Evolutionary conservation across 2,797 vertebrate genomes (phyloP), one percentile per base, ranked within the genome.

Genomic region (Alca torda): DNA sequence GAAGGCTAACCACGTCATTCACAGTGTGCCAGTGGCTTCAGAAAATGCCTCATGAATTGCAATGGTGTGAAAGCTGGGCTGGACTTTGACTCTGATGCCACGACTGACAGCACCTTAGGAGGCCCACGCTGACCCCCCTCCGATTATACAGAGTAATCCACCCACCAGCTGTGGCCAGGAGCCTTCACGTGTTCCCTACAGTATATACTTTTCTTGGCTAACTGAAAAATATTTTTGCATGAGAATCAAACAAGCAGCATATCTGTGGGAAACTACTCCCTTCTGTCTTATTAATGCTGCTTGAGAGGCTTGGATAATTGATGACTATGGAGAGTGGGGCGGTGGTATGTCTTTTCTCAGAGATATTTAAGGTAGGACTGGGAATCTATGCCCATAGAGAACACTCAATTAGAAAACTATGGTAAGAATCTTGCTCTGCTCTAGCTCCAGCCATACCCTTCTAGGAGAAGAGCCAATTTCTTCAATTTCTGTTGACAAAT

Each of bases 351-450:
- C 59, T 92, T 84, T 85, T 93, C 69, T 97, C 85, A 90, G 54
- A 94, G 63, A 84, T 65, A 70, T 37, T 39, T 75, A 65, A 16
- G 19, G 59, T 84, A 91, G 60, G 78, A 87, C 57, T 75, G 43
- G 46, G 57, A 92, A 85, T 74, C 77, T 31, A 46, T 65, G 21
- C 41, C 41, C 77, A 86, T 7, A 86, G 67, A 91, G 24, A 93
- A n/a, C 30, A 53, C 23, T 88, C 6, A 9, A 88, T 90, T 91
- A 94, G 53, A 84, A 92, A 95, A 74, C 67, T 94, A 50, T 94
- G 87, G 76, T 59, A 96, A 95, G 67, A 94, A 94, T 95, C 79
- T 93, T 91, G 45, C 46, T 92, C 11, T 86, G 48, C 46, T 84
- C 11, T 61, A 89, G 16, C 59, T 82, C n/a, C 64, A 91, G 63